These are phyloP conservation scores for Pontoporia blainvillei DNA, from an alignment of 2,113 vertebrate species.

Conservation along the genomic window DNA sequence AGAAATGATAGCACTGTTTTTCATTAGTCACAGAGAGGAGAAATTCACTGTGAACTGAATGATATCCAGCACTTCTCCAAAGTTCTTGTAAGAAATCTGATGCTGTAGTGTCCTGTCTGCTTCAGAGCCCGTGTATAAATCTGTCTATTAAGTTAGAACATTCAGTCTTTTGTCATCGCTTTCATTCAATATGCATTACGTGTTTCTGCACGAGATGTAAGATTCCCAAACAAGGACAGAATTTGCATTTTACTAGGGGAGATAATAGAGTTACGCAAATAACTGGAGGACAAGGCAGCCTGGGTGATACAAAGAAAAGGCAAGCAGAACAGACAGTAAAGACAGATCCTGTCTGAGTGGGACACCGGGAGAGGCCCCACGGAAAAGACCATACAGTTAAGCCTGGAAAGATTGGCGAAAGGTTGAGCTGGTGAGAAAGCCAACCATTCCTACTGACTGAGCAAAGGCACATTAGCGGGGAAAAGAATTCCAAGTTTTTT, in stretches of 20 bases:
- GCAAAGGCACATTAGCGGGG: not conserved
- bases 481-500: not conserved
- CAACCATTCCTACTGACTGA: not conserved
- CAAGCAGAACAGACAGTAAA: not conserved
- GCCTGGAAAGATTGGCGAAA: not conserved
- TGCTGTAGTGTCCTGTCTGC: not conserved
- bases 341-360: not conserved
- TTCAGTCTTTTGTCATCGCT: not conserved
- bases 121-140: not conserved
- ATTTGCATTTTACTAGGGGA: not conserved
- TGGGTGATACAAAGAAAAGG: not conserved
- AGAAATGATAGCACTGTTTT: not conserved
- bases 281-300: not conserved
- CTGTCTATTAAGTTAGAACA: not conserved
- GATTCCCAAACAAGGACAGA: not conserved
- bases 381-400: not conserved
- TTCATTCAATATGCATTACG: not conserved
- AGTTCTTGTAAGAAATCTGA: not conserved
- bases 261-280: not conserved
- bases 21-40: not conserved
- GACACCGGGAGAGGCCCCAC: accelerated
- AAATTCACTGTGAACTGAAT: not conserved
- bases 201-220: not conserved
- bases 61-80: no score
- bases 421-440: not conserved